phyloP scores from a whole-genome alignment of 2,797 vertebrate species.

The Astyanax mexicanus region DNA sequence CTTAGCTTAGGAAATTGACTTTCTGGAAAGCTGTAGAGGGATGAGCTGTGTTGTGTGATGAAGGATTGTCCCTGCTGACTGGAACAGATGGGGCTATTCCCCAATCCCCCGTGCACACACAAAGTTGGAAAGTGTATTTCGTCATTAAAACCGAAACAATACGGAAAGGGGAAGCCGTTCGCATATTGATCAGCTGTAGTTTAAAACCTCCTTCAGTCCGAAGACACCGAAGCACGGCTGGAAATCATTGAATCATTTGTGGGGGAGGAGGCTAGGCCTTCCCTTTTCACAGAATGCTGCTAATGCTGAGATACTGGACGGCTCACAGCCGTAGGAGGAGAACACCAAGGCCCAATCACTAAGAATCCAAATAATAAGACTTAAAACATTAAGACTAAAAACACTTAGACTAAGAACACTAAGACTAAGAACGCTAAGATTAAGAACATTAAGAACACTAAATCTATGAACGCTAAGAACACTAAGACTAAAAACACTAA shows the following conservation, averaged over 20 bases:
- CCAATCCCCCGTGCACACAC: constrained; percentile 20
- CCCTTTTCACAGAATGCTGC: too few relatives aligned
- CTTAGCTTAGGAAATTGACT: neutral
- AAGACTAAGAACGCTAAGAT: too few relatives aligned
- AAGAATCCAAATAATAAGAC: too few relatives aligned
- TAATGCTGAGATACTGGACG: too few relatives aligned
- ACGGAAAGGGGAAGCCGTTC: neutral
- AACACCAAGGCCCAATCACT: too few relatives aligned
- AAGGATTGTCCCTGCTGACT: constrained; percentile 3
- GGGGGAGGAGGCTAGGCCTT: too few relatives aligned
- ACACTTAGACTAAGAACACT: too few relatives aligned
- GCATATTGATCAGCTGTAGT: neutral
- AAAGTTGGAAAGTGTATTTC: neutral
- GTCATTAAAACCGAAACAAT: neutral
- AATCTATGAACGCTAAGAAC: too few relatives aligned
- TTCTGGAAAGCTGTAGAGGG: neutral
- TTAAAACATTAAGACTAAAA: too few relatives aligned
- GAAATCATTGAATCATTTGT: neutral
- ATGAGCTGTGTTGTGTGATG: neutral
- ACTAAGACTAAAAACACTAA: too few relatives aligned
- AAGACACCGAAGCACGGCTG: neutral
- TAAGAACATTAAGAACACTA: too few relatives aligned
- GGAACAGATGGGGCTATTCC: constrained; percentile 11
- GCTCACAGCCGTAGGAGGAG: too few relatives aligned
- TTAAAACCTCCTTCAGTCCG: neutral